Evolutionary conservation across 2,797 vertebrate species (phyloP), one percentile per base, ranked within the genome.

Genomic region (Poeciliopsis paucimaculata): DNA sequence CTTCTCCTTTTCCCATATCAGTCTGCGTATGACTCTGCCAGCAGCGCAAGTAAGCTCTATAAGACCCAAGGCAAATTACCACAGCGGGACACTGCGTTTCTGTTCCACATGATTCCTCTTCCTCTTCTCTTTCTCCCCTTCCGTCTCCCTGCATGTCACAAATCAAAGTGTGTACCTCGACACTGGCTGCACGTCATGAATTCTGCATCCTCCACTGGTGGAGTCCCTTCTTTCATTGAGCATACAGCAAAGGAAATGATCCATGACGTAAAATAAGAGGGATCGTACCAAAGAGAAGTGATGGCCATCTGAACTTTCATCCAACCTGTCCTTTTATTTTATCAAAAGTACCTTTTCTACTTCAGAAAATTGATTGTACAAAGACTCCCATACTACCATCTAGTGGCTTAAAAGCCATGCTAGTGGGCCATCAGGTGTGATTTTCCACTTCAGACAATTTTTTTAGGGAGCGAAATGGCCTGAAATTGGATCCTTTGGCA

Each of bases 61-160:
- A 92, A 92, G 91, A 91, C 92, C 92, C 90, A 84, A 87, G 89
- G 92, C 87, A 93, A 93, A 94, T 93, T 90, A 94, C 90, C 92
- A 84, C 93, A 89, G 93, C 86, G 78, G 91, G 92, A 84, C 82
- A 43, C 90, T 76, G 36, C 84, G 87, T 90, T 89, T 83, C 91
- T 89, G 73, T 85, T 86, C 85, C 91, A 80, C 79, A 76, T 34
- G 83, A 86, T 77, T 75, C 90, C 72, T 82, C 82, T 76, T 82
- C 82, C 66, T 85, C 86, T 75, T 87, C 90, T 72, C 82, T 28
- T 62, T 55, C 83, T 1, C 77, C 79, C 62, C 76, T 31, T 31
- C 1, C 70, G 46, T 76, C 77, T 87, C 87, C 84, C 88, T 86
- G 86, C 88, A 79, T 87, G 89, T 86, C 85, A 86, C 90, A 89